These are phyloP conservation scores for Syngnathus scovelli DNA, from an alignment of 2,113 vertebrate species.

Conservation along the genomic window DNA sequence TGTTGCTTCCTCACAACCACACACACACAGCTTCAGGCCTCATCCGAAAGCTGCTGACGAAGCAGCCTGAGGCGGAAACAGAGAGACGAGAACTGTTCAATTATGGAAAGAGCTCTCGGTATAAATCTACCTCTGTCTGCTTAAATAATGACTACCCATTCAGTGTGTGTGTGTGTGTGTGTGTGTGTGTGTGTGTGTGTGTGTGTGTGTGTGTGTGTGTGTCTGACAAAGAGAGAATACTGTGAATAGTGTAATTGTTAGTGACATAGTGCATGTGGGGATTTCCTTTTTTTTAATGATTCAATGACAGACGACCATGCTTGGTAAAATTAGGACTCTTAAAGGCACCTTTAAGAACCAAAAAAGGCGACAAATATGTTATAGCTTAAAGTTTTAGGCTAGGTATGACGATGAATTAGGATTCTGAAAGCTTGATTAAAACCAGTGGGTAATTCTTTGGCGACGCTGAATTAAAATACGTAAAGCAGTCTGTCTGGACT, in stretches of 20 bases:
- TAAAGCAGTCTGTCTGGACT: conserved; percentile 16
- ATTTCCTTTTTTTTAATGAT: conserved; percentile 37
- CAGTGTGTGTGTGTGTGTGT: conserved; percentile 18
- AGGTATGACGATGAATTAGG: conserved; percentile 29
- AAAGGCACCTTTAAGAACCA: conserved; percentile 28
- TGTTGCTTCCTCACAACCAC: conserved; percentile 9
- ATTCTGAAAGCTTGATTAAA: conserved; percentile 34
- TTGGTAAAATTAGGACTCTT: not conserved
- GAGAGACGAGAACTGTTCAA: conserved; percentile 63
- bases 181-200: conserved; percentile 11
- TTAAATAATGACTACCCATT: conserved; percentile 59
- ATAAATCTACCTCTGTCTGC: conserved; percentile 67
- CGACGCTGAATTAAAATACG: conserved; percentile 43
- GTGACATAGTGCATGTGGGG: conserved; percentile 27
- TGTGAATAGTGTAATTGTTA: conserved; percentile 28
- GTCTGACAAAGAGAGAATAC: not conserved
- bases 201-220: conserved; percentile 17
- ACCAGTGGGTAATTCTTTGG: conserved; percentile 25
- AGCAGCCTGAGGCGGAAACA: conserved; percentile 53
- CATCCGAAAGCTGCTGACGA: conserved; percentile 57
- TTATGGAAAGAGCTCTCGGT: conserved; percentile 68
- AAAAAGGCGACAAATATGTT: conserved; percentile 26
- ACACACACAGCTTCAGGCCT: conserved; percentile 23
- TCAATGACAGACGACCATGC: conserved; percentile 12
- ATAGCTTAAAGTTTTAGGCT: conserved; percentile 22